A percentile compares a stretch with the other conserved stretches of the same genome.
phyloP scores from a whole-genome alignment of 2,888 invertebrate species.

The Minunthozetes semirufus region DNA sequence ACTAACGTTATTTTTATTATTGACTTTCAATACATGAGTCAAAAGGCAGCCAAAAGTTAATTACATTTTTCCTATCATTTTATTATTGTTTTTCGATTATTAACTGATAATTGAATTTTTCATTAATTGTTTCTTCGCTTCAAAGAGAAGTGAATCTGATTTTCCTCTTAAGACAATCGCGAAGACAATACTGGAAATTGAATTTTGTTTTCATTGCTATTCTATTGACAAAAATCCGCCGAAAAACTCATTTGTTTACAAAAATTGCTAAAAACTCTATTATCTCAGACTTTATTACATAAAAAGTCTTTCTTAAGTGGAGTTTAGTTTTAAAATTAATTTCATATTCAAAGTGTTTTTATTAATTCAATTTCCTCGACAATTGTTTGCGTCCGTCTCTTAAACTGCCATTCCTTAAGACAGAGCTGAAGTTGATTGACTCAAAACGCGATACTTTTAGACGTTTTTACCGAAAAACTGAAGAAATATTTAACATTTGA shows the following conservation, averaged over 20 bases:
- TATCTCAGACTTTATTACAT: neutral
- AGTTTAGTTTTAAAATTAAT: neutral
- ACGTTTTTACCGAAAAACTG: neutral
- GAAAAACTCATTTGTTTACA: too few relatives aligned
- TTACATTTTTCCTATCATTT: neutral
- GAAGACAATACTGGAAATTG: neutral
- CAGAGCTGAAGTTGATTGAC: neutral
- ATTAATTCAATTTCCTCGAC: slow-evolving; percentile 1
- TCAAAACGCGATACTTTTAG: neutral
- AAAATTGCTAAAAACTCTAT: too few relatives aligned
- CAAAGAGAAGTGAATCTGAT: neutral
- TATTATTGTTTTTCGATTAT: neutral
- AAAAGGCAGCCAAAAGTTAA: neutral
- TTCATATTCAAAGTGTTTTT: neutral
- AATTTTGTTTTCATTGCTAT: too few relatives aligned
- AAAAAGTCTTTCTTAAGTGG: neutral
- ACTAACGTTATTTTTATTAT: too few relatives aligned
- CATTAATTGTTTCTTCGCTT: neutral
- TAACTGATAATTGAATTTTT: neutral
- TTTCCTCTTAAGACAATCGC: neutral
- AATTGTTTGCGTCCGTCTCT: neutral
- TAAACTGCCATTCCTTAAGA: neutral
- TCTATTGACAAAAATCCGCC: too few relatives aligned
- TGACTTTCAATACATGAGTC: too few relatives aligned
- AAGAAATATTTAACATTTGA: neutral